Evolutionary conservation across 2,888 invertebrate species (phyloP), one percentile per base, ranked within the genome.

Genomic region (Colostygia pectinataria): DNA sequence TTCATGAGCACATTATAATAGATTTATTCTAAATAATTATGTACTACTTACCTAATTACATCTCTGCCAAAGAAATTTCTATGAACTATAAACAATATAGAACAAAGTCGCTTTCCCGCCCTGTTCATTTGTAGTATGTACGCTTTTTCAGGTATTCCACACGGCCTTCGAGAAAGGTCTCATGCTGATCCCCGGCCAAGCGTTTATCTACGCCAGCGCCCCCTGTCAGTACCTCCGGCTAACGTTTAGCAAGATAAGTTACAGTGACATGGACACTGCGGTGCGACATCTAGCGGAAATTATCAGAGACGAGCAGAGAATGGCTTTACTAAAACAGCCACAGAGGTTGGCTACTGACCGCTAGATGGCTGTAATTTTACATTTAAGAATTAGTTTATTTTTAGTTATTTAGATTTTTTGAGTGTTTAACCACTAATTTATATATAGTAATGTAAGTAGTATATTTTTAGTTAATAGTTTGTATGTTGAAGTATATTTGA

Each of bases 151-250:
- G 88, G 85, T 86, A 7, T 85, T 88, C 55, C 67, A 80, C 39
- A 91, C 93, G 39, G 96, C 95, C 0, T 75, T 94, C 13, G 86
- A 91, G 42, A 93, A 94, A 46, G 92, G 94, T 6, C 91, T 95
- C 1, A 92, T 94, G 69, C 80, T 95, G 57, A 92, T 94, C 0
- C 96, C 96, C 0, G 96, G 96, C 0, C 94, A 93, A 53, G 94
- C 93, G 0, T 96, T 96, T 74, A 91, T 92, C 77, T 91, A 91
- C 39, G 93, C 90, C 0, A 80, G 80, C 27, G 84, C 91, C 50
- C 92, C 94, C 7, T 94, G 93, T 61, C 93, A 92, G 33, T 93
- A 93, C 70, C 79, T 96, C 39, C 83, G 96, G 39, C 92, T 94
- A 25, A 93, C 95, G 0, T 96, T 93, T 72, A 94, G 95, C 39